Conservation (phyloP, 2,797 vertebrate genomes). For the Alosa sapidissima region DNA sequence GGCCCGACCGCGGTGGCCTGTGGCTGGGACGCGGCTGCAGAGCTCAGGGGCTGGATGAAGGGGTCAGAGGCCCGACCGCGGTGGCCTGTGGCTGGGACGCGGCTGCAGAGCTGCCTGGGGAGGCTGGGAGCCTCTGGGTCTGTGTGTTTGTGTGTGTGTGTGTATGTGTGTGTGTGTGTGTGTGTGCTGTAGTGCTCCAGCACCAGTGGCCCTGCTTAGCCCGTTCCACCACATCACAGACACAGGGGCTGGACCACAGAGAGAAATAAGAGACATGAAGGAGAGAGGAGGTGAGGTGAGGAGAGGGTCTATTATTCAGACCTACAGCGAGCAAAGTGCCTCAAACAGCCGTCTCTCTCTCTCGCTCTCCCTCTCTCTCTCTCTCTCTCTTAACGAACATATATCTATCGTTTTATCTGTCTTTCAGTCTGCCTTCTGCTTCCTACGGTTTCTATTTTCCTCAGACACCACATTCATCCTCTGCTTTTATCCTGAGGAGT, state of each 20-base stretch:
- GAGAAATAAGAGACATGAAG: background rate
- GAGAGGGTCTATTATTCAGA: no score
- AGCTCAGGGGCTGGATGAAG: background rate
- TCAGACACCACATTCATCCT: background rate
- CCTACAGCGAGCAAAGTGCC: no score
- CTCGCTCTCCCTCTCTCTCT: constrained; percentile 31
- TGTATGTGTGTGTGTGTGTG: no score
- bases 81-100: background rate
- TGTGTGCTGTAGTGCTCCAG: no score
- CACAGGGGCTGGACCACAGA: background rate
- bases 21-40: background rate
- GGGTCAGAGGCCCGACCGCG: background rate
- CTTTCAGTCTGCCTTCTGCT: background rate
- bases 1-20: background rate
- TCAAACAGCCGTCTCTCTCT: background rate
- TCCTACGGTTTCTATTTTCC: background rate
- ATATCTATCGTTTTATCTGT: background rate
- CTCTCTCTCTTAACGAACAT: background rate
- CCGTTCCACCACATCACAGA: background rate
- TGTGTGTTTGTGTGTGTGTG: no score
- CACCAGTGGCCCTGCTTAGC: no score
- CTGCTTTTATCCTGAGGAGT: background rate
- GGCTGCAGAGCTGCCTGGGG: background rate
- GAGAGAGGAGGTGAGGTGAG: background rate
- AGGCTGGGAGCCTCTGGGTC: background rate